Base-by-base conservation (phyloP, 2,888 invertebrate species). In the Andrena marginata region DNA sequence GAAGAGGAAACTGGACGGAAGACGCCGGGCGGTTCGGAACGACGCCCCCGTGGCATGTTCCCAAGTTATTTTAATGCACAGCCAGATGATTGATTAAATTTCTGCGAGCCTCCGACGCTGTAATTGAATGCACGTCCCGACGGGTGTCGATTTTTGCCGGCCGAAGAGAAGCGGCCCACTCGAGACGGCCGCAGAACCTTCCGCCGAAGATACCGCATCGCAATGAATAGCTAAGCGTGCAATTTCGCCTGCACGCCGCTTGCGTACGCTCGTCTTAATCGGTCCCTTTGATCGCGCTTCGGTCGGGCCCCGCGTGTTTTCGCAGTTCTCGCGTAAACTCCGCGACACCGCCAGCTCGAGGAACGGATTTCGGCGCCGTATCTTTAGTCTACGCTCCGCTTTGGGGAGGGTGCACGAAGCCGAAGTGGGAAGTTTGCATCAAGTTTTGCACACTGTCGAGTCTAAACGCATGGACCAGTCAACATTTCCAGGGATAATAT, bases 61-160 rank as follows among this genome's bases (percentile, higher is more conserved):
- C 63, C 60, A 33, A 73, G 82, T 78, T 85, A 86, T 87, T 87
- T 87, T 84, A 87, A 87, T 82, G 80, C 80, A 70, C 72, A 54
- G 64, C 48, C 65, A 86, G 88, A 87, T 86, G 87, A 87, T 87
- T 86, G 88, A 87, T 87, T 87, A 87, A 87, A 88, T 87, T 87
- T 87, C 86, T 86, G 54, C 87, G 80, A 68, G 63, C 48, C 73
- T 65, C 74, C 56, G 35, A 70, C 59, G 79, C 56, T 63, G 80
- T 87, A 87, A 87, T 87, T 87, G 85, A 87, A 86, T 75, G 75
- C 86, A 87, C 78, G 79, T 85, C 77, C 74, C 63, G 54, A 29
- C 59, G 51, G 74, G 23, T 74, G 60, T 68, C 51, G 65, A 85
- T 86, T 86, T 87, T 87, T 80, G 69, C 77, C 69, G 31, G 56